phyloP scores from a whole-genome alignment of 1,140 invertebrate genomes.

The Acyrthosiphon pisum region DNA sequence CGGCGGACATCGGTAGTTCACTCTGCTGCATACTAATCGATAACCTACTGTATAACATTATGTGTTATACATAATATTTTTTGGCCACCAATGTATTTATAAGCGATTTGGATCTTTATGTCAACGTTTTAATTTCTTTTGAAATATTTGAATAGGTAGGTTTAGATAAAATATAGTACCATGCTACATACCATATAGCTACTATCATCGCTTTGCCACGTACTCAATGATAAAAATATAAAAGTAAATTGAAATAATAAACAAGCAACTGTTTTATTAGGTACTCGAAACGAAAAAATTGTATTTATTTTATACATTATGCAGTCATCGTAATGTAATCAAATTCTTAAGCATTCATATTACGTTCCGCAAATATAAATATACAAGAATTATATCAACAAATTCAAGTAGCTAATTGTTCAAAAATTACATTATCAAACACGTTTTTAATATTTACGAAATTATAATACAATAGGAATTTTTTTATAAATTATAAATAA shows the following conservation, averaged over 20 bases:
- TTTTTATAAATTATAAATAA: not conserved
- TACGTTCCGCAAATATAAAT: not conserved
- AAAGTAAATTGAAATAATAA: slow-evolving; percentile 6
- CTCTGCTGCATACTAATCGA: slow-evolving; percentile 31
- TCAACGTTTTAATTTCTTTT: not conserved
- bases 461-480: not conserved
- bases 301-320: not conserved
- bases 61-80: not conserved
- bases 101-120: not conserved
- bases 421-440: not conserved
- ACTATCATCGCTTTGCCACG: not conserved
- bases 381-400: not conserved
- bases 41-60: not conserved
- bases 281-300: not conserved
- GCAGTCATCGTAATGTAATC: not conserved
- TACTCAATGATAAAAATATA: slow-evolving; percentile 30
- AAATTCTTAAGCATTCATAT: not conserved
- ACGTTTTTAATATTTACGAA: not conserved
- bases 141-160: not conserved
- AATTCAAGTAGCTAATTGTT: not conserved
- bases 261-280: not conserved
- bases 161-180: slow-evolving; percentile 5
- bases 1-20: slow-evolving; percentile 14
- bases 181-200: not conserved
- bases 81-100: not conserved